Evolutionary conservation across 2,888 invertebrate species (phyloP).

Genomic region (Callosobruchus maculatus): DNA sequence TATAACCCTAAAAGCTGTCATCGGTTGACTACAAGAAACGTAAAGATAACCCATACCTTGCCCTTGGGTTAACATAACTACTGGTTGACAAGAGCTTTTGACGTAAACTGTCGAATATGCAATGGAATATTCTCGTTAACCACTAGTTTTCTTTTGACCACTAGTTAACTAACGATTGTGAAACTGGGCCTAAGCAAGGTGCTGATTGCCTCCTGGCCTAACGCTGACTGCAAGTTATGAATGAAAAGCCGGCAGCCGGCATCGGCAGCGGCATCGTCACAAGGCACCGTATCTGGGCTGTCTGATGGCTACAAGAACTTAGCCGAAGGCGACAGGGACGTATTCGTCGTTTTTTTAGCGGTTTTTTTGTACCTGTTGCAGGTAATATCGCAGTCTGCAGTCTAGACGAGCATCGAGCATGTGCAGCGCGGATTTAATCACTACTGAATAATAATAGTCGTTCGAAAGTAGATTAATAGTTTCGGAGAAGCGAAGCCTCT

Average conservation of each 20-base stretch:
- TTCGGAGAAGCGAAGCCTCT: neutral
- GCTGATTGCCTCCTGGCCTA: neutral
- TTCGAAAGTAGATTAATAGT: neutral
- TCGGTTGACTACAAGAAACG: too few relatives aligned
- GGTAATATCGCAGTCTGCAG: neutral
- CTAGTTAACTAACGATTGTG: too few relatives aligned
- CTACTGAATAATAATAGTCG: neutral
- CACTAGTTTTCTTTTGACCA: too few relatives aligned
- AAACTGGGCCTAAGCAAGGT: neutral
- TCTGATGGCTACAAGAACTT: neutral
- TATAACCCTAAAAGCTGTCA: too few relatives aligned
- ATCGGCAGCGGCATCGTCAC: neutral
- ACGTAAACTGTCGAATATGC: too few relatives aligned
- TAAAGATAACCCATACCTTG: too few relatives aligned
- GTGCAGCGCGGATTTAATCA: neutral
- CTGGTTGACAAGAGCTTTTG: too few relatives aligned
- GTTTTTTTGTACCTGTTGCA: neutral
- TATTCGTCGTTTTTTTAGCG: neutral
- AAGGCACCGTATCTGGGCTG: neutral
- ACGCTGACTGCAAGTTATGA: neutral
- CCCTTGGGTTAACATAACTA: too few relatives aligned
- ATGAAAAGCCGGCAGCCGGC: neutral
- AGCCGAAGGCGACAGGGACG: neutral
- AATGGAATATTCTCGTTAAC: too few relatives aligned
- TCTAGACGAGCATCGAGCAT: neutral